Percentiles rank a stretch among this genome's conserved stretches.
These are phyloP conservation scores for Parnassius apollo DNA, from an alignment of 2,888 invertebrate species.

Conservation along the genomic window DNA sequence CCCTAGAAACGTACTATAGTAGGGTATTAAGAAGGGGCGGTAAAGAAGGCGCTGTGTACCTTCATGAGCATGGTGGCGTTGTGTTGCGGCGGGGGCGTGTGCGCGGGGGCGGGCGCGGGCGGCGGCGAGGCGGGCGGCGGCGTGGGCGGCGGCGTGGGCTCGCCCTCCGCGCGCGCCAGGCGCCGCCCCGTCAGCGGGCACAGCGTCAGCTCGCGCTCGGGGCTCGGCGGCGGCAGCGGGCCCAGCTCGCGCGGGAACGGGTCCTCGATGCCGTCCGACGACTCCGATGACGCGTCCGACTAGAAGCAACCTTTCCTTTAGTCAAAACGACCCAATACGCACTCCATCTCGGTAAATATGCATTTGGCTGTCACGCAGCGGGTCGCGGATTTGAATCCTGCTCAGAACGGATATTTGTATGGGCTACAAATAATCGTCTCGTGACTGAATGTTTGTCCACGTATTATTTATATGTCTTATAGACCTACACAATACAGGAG, in stretches of 20 bases:
- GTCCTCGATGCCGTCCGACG: conserved; percentile 84
- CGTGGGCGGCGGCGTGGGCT: conserved; percentile 81
- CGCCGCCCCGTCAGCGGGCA: conserved; percentile 74
- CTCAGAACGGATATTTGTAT: too few species aligned
- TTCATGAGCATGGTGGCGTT: conserved; percentile 66
- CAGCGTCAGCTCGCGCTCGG: conserved; percentile 85
- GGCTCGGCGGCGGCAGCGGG: conserved; percentile 80
- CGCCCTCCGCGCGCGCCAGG: conserved; percentile 82
- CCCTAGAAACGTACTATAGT: too few species aligned
- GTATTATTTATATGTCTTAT: too few species aligned
- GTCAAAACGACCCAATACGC: too few species aligned
- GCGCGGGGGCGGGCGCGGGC: conserved; percentile 44
- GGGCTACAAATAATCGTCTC: too few species aligned
- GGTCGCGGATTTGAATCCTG: too few species aligned
- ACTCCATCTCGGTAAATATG: too few species aligned
- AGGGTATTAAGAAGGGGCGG: too few species aligned
- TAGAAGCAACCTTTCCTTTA: conserved; percentile 28
- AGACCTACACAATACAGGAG: too few species aligned
- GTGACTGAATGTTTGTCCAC: too few species aligned
- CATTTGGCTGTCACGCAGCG: too few species aligned
- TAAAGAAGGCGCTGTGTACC: conserved; percentile 37
- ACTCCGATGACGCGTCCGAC: conserved; percentile 67
- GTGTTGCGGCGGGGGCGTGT: conserved; percentile 32
- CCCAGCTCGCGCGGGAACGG: conserved; percentile 79
- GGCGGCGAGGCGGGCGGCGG: conserved; percentile 55